These are phyloP conservation scores for Lamellibrachia luymesi DNA, from an alignment of 1,140 invertebrate species.

Conservation along the genomic window DNA sequence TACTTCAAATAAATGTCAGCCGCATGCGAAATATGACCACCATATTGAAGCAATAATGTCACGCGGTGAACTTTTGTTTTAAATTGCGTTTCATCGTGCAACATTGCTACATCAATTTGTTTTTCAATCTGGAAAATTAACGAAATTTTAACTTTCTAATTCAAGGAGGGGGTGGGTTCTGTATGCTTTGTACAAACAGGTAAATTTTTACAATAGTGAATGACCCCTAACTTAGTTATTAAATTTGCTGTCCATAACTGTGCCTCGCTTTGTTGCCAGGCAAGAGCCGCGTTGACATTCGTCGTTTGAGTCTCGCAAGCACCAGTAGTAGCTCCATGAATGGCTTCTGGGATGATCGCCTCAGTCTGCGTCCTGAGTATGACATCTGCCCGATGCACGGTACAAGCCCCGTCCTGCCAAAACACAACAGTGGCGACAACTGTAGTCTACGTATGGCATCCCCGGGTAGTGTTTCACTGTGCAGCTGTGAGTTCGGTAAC, in stretches of 20 bases:
- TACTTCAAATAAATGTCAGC: too few species aligned
- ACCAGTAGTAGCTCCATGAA: background rate
- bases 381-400: background rate
- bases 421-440: background rate
- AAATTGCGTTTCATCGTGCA: too few species aligned
- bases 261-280: background rate
- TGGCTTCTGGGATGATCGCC: background rate
- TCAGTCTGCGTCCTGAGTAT: background rate
- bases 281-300: background rate
- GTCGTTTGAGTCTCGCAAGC: background rate
- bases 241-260: background rate
- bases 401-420: background rate
- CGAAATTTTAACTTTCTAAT: too few species aligned
- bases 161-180: too few species aligned
- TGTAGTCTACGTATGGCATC: background rate
- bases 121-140: too few species aligned
- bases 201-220: constrained; percentile 6
- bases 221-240: background rate
- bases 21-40: too few species aligned
- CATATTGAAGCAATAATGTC: too few species aligned
- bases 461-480: background rate
- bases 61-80: too few species aligned
- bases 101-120: too few species aligned
- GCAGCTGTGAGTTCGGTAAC: background rate
- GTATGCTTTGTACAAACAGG: too few species aligned